Percentiles rank a stretch among this genome's conserved stretches.
Conservation (phyloP, 2,113 vertebrate species). For the Thymallus thymallus region DNA sequence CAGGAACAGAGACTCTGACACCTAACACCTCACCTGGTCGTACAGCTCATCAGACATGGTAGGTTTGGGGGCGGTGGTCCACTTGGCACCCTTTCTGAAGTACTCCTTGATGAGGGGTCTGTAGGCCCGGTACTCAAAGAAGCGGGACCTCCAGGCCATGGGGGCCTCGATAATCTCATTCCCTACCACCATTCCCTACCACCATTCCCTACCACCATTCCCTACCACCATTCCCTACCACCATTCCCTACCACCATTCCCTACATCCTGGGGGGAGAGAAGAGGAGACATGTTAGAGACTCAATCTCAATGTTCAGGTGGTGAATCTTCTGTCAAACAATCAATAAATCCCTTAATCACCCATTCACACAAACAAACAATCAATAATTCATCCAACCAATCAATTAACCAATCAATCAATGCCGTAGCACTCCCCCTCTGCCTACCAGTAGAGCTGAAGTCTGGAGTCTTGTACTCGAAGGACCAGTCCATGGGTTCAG, state of each 20-base stretch:
- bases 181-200: too few species aligned
- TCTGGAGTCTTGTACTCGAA: slow-evolving; percentile 90
- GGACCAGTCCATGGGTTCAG: slow-evolving; percentile 92
- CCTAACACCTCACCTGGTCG: slow-evolving; percentile 79
- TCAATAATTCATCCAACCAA: neutral
- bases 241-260: too few species aligned
- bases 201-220: too few species aligned
- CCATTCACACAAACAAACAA: neutral
- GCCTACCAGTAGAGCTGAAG: slow-evolving; percentile 91
- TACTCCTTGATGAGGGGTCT: slow-evolving; percentile 94
- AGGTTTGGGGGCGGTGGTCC: slow-evolving; percentile 97
- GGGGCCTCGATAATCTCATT: slow-evolving; percentile 98
- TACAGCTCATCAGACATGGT: slow-evolving; percentile 94
- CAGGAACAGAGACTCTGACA: too few species aligned
- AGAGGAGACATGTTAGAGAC: neutral
- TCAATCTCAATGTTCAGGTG: too few species aligned
- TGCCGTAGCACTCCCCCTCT: neutral
- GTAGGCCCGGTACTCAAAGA: slow-evolving; percentile 97
- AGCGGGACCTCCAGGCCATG: slow-evolving; percentile 97
- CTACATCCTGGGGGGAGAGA: too few species aligned
- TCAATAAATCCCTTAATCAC: neutral
- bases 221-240: too few species aligned
- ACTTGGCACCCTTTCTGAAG: slow-evolving; percentile 91
- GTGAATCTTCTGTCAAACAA: neutral
- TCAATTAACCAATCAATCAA: too few species aligned